phyloP scores from a whole-genome alignment of 2,113 vertebrate genomes.

The Scomber scombrus region DNA sequence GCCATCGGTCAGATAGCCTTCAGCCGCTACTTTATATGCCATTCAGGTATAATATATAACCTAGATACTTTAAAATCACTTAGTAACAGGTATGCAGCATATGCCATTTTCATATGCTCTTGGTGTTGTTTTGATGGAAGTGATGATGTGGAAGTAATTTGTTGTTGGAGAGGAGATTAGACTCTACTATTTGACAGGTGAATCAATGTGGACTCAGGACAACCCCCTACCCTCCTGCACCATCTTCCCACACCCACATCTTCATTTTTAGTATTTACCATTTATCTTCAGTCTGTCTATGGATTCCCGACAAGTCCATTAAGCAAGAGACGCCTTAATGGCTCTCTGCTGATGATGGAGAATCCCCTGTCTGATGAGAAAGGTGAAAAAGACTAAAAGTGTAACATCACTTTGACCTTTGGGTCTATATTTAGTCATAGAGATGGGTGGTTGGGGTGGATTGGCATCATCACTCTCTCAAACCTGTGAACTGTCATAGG shows the following conservation, averaged over 20 bases:
- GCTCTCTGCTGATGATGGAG: slow-evolving; percentile 82
- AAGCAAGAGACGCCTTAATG: slow-evolving; percentile 83
- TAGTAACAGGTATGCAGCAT: slow-evolving; percentile 40
- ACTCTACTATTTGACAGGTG: slow-evolving; percentile 75
- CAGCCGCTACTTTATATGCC: slow-evolving; percentile 12
- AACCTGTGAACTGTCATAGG: slow-evolving; percentile 41
- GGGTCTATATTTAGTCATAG: slow-evolving; percentile 64
- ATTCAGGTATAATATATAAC: slow-evolving; percentile 15
- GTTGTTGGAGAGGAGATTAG: slow-evolving; percentile 74
- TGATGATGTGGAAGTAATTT: slow-evolving; percentile 73
- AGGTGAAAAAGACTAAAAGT: slow-evolving; percentile 74
- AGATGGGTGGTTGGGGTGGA: slow-evolving; percentile 47
- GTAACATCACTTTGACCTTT: slow-evolving; percentile 75
- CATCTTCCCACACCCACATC: slow-evolving; percentile 74
- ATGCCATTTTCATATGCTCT: slow-evolving; percentile 44
- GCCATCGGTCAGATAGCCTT: slow-evolving; percentile 33
- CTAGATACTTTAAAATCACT: slow-evolving; percentile 25
- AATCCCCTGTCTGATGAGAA: slow-evolving; percentile 79
- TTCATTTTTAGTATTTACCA: slow-evolving; percentile 84
- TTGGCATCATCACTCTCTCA: slow-evolving; percentile 49
- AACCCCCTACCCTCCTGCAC: slow-evolving; percentile 61
- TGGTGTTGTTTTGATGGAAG: slow-evolving; percentile 69
- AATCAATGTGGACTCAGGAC: slow-evolving; percentile 79
- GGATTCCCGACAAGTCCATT: slow-evolving; percentile 85
- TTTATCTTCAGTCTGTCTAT: slow-evolving; percentile 83